Evolutionary conservation across 2,113 vertebrate species (phyloP).

Genomic region (Camelus bactrianus): DNA sequence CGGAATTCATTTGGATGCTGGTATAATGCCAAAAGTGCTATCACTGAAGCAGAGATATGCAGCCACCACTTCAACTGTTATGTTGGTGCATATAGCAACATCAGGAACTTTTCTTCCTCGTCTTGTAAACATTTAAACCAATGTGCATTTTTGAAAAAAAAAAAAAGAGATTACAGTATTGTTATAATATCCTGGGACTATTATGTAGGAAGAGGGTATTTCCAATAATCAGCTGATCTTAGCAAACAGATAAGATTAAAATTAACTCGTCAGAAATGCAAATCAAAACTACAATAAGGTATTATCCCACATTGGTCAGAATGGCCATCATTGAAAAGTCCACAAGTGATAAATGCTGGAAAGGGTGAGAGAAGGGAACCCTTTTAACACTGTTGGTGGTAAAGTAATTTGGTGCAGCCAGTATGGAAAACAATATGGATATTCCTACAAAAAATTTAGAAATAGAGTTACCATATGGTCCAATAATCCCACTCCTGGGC

Average conservation of each 20-base stretch:
- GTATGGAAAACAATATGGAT: too few species aligned
- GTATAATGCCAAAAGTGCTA: not conserved
- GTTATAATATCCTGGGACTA: not conserved
- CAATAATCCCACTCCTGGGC: too few species aligned
- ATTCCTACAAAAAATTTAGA: too few species aligned
- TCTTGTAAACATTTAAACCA: not conserved
- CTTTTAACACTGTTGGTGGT: too few species aligned
- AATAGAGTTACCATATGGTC: too few species aligned
- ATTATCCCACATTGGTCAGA: too few species aligned
- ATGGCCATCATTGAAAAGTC: too few species aligned
- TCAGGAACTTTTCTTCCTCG: not conserved
- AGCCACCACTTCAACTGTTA: not conserved
- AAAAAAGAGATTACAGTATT: not conserved
- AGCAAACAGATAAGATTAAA: not conserved
- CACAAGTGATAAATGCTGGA: too few species aligned
- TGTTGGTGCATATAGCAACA: not conserved
- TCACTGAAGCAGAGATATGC: not conserved
- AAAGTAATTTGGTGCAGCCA: too few species aligned
- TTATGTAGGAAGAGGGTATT: not conserved
- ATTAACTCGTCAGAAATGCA: not conserved
- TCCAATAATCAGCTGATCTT: not conserved
- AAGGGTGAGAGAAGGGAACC: too few species aligned
- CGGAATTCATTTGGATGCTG: conserved; percentile 9
- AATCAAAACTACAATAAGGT: too few species aligned
- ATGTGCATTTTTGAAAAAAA: not conserved